Evolutionary conservation across 2,888 invertebrate species (phyloP), one percentile per base, ranked within the genome.

Genomic region (Physocephala rufipes): DNA sequence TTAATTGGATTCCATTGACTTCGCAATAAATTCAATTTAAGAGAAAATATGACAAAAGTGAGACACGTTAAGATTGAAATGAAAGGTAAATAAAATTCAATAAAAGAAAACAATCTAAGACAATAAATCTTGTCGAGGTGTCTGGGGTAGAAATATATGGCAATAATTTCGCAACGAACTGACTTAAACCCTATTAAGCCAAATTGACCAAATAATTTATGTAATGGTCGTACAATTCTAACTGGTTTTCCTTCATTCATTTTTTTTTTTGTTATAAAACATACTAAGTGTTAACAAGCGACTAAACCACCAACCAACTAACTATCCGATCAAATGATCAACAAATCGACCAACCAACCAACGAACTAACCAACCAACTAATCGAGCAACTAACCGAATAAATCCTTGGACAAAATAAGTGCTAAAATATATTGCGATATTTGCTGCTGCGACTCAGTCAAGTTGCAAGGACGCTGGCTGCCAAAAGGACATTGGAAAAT

Each of bases 171-270:
- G 28, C 59, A 16, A 53, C 45, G 47, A 67, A 45, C 43, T 45
- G 58, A 26, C 67, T 67, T 73, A 73, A 72, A 69, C 74, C 73
- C 67, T 73, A 73, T 75, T 76, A 76, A 76, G 76, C 76, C 76
- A 74, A 78, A 77, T 78, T 78, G 77, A 76, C 75, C 74, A 76
- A 71, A 76, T 77, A 76, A 76, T 76, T 78, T 78, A 78, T 75
- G 70, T 77, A 68, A 67, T 71, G 71, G 62, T 19, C 66, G 49
- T 21, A 43, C 21, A 36, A 45, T 5, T 4, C 15, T 63, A 58
- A 63, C 51, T 15, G 30, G n/a, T 36, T 7, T 24, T 26, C 5
- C 19, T 45, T 28, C 45, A 9, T 36, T 9, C 9, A 36, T 36
- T 36, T n/a, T n/a, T n/a, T n/a, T 36, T 36, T 36, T 36, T 4